Conservation (phyloP, 2,113 vertebrate genomes). For the Gasterosteus nipponicus region DNA sequence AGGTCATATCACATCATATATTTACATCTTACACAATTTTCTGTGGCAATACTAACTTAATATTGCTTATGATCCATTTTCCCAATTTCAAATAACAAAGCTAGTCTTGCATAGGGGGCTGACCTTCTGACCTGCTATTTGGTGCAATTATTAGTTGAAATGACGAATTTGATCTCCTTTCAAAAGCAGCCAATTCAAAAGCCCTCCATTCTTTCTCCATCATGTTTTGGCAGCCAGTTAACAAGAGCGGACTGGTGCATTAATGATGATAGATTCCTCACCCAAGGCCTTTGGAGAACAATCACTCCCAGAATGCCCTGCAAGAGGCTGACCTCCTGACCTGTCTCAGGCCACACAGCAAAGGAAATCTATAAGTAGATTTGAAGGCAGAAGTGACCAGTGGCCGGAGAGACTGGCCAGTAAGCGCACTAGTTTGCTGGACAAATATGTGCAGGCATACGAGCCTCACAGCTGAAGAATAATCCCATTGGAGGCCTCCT, state of each 20-base stretch:
- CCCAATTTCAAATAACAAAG: conserved; percentile 75
- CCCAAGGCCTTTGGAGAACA: conserved; percentile 86
- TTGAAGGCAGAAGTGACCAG: conserved; percentile 84
- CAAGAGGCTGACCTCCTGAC: conserved; percentile 91
- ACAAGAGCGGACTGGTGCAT: conserved; percentile 89
- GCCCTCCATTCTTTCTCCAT: conserved; percentile 85
- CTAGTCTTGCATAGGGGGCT: conserved; percentile 82
- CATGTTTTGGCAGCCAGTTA: conserved; percentile 87
- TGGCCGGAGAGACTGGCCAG: conserved; percentile 55
- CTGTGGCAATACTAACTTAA: conserved; percentile 1
- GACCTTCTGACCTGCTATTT: conserved; percentile 87
- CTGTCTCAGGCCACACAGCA: conserved; percentile 90
- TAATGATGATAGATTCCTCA: conserved; percentile 98
- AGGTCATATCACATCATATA: background rate
- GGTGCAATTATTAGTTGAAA: conserved; percentile 93
- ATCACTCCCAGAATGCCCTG: conserved; percentile 94
- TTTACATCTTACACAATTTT: conserved; percentile 12
- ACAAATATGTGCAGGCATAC: conserved; percentile 81
- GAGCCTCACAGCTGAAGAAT: conserved; percentile 74
- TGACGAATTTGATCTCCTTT: conserved; percentile 94
- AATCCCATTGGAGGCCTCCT: conserved; percentile 71
- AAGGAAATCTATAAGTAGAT: conserved; percentile 93
- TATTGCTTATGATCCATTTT: conserved; percentile 35
- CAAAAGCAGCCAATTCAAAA: conserved; percentile 86
- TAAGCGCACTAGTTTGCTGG: conserved; percentile 77